Base-by-base conservation (phyloP, 2,888 invertebrate species). In the Phaedon cochleariae region DNA sequence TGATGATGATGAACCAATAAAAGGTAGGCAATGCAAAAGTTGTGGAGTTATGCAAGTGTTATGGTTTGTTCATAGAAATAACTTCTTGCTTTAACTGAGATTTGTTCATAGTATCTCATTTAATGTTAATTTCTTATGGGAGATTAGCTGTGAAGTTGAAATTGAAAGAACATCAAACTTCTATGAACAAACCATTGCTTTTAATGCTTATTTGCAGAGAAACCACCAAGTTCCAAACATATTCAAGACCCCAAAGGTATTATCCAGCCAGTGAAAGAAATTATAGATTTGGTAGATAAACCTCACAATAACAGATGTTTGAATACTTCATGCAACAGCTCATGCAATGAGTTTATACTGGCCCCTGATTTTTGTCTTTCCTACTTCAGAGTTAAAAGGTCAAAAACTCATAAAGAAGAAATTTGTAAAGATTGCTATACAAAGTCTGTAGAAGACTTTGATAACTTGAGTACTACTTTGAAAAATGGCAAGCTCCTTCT, bases 261-360 rank as follows among this genome's bases (percentile, higher is more conserved):
- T 45, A 18, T 10, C 15, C 57, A 21, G 22, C 15, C 64, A 49
- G 60, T 67, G 41, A 59, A 75, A 64, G 81, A 79, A 53, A 73
- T 82, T 20, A 83, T 83, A 15, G 81, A 82, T 70, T 71, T 83
- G 6, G 81, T 82, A 6, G 74, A 79, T 15, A 74, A 76, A 59
- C 72, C 74, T 6, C 74, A 65, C 34, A 74, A 71, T 46, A 79
- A 78, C 15, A 84, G 84, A 69, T 90, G 90, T 70, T 84, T 90
- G 6, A 90, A 90, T 80, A 85, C 85, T 37, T 76, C 79, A 9
- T 90, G 90, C 73, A 71, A 73, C 0, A 86, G 85, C 20, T 29
- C n/a, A 5, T 65, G 46, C 29, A 29, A 52, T 46, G 79, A 84
- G 31, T 82, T 85, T 76, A 79, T 81, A 1, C 81, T 82, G 0